phyloP scores from a whole-genome alignment of 2,797 vertebrate species.

The Epinephelus malabaricus region DNA sequence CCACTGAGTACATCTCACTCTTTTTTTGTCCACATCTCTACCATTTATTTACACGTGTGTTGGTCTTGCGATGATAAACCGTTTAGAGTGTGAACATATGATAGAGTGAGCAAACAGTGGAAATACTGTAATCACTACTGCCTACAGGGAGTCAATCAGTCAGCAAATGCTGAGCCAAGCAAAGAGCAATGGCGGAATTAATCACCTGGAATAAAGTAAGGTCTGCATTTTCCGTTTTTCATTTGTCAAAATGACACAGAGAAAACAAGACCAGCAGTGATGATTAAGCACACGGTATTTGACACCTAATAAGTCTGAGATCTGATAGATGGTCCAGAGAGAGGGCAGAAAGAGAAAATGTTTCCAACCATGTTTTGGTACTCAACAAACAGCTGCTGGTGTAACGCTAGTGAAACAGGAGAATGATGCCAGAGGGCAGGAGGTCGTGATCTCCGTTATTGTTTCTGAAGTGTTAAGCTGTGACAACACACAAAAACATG shows the following conservation, averaged over 20 bases:
- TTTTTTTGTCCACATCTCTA: constrained; percentile 6
- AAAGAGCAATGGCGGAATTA: constrained; percentile 58
- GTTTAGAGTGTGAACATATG: constrained; percentile 27
- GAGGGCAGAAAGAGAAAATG: constrained; percentile 13
- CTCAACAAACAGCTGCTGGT: constrained; percentile 36
- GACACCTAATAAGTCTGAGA: constrained; percentile 70
- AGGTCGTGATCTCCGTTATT: constrained; percentile 33
- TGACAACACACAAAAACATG: constrained; percentile 24
- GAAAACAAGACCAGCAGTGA: constrained; percentile 63
- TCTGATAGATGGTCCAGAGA: constrained; percentile 57
- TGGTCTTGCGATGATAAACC: constrained; percentile 27
- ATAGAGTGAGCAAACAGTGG: constrained; percentile 44
- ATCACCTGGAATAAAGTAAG: constrained; percentile 69
- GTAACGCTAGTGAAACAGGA: not conserved
- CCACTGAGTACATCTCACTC: not conserved
- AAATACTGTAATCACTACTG: constrained; percentile 59
- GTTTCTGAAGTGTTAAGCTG: constrained; percentile 43
- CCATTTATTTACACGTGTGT: constrained; percentile 29
- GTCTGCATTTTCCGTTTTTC: constrained; percentile 56
- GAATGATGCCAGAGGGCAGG: constrained; percentile 23
- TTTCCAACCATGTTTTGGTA: constrained; percentile 23
- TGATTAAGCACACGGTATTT: constrained; percentile 65
- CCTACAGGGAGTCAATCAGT: constrained; percentile 60
- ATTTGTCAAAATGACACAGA: constrained; percentile 68
- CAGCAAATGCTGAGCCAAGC: constrained; percentile 45